Percentiles rank a stretch among this genome's conserved stretches.
phyloP scores from a whole-genome alignment of 2,113 vertebrate species.

The Hydropotes inermis region DNA sequence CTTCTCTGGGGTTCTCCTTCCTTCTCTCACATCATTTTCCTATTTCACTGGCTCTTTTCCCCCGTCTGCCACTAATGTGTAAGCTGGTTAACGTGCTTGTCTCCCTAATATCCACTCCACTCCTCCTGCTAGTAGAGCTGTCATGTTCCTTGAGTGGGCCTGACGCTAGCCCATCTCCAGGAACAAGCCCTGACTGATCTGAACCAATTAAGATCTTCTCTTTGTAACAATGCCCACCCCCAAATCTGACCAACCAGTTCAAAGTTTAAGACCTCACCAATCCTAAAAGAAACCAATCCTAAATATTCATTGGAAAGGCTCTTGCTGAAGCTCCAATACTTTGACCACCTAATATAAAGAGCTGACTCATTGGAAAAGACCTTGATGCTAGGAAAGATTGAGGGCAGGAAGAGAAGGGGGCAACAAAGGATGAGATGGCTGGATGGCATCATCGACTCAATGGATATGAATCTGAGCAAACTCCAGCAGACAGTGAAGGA shows the following conservation, averaged over 20 bases:
- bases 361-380: not conserved
- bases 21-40: not conserved
- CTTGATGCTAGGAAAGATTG: not conserved
- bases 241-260: not conserved
- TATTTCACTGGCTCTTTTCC: not conserved
- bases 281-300: not conserved
- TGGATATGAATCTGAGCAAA: not conserved
- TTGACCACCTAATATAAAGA: not conserved
- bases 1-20: not conserved
- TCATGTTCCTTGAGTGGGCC: not conserved
- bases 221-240: not conserved
- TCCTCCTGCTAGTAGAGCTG: not conserved
- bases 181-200: not conserved
- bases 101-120: not conserved
- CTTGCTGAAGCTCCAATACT: not conserved
- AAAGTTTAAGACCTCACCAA: not conserved
- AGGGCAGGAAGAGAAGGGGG: not conserved
- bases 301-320: not conserved
- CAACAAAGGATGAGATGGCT: not conserved
- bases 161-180: not conserved
- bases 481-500: not conserved
- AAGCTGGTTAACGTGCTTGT: not conserved
- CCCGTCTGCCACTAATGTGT: not conserved
- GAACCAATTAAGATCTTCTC: not conserved
- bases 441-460: not conserved